phyloP scores from a whole-genome alignment of 2,797 vertebrate species.

The Phyllotis vaccarum region DNA sequence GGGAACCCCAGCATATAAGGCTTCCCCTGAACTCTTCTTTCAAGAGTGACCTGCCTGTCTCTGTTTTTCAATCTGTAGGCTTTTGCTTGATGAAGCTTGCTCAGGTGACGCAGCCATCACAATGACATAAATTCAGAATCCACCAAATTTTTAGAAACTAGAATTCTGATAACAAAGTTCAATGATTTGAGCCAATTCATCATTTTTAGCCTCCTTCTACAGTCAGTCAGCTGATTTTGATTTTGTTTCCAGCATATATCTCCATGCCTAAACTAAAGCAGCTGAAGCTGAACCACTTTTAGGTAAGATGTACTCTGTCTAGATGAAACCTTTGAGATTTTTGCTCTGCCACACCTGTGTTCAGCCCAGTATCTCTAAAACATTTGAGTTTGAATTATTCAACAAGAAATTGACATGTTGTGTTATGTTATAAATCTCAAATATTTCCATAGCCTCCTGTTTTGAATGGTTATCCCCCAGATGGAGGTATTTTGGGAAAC shows the following conservation, averaged over 20 bases:
- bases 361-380: neutral
- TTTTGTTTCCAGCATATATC: neutral
- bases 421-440: neutral
- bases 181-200: neutral
- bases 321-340: neutral
- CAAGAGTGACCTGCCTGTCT: too few relatives aligned
- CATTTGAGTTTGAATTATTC: neutral
- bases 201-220: neutral
- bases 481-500: neutral
- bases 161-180: neutral
- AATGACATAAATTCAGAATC: neutral
- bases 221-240: conserved; percentile 30
- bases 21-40: too few relatives aligned
- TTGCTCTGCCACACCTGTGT: neutral
- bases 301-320: neutral
- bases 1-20: too few relatives aligned
- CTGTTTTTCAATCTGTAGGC: too few relatives aligned
- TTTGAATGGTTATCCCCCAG: neutral
- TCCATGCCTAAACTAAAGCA: neutral
- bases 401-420: neutral
- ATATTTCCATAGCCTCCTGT: neutral
- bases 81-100: too few relatives aligned
- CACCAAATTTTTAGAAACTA: neutral
- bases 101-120: too few relatives aligned
- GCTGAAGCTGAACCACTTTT: neutral